Evolutionary conservation across 2,113 vertebrate species (phyloP), one percentile per base, ranked within the genome.

Genomic region (Hippocampus zosterae): DNA sequence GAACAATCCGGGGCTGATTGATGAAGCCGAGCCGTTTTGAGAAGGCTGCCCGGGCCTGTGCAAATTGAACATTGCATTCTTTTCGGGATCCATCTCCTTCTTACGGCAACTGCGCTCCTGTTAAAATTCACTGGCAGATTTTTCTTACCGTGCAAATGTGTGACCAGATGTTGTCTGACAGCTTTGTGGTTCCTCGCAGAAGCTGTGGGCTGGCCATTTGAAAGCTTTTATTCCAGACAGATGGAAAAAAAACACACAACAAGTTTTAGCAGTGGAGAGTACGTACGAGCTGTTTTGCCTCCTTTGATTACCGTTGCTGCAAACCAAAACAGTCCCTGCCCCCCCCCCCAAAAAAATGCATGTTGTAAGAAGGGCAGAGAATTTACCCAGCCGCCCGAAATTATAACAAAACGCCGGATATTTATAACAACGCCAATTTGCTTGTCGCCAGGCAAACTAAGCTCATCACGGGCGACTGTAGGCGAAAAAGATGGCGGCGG

Each of bases 11-110:
- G 48, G 72, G 69, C 73, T 65, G 68, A 74, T 81, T 83, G 83
- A 87, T 85, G 79, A 85, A 79, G 74, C 79, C 63, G 12, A 67
- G 68, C 71, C 76, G 69, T 81, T 77, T 77, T 83, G 75, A 65
- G 69, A 81, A 50, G 67, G 77, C 74, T n/a, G 53, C 23, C 23
- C 73, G 19, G 52, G 67, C 72, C 74, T 69, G 72, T 72, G 79
- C 81, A 84, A 81, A 85, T 72, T 67, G 67, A 78, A 74, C 73
- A 68, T 68, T 27, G 75, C 52, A 59, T 78, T 71, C 56, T 75
- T 76, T 79, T 60, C 40, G 4, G 21, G 63, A 64, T 61, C 65
- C 21, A 11, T 76, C 69, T 71, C 48, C 19, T 70, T 67, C 46
- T 59, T 6, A n/a, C 40, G 64, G 61, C 18, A 56, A 76, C 63